Conservation (phyloP, 1,140 invertebrate genomes). For the Acyrthosiphon pisum region DNA sequence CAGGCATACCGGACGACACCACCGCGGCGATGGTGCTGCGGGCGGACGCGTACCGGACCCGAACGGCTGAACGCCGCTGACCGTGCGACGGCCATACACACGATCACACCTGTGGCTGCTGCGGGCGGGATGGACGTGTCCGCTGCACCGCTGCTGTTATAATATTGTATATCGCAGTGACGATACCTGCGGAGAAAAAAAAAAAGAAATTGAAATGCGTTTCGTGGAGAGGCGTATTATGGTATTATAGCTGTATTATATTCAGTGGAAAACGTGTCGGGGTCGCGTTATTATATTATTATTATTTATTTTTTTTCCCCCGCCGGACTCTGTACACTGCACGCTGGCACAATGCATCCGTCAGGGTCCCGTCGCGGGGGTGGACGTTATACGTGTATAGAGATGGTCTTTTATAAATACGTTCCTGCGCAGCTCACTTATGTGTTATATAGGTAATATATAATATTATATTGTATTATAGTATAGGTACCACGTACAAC, state of each 20-base stretch:
- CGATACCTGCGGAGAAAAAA: not conserved
- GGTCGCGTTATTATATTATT: not conserved
- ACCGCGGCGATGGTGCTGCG: not conserved
- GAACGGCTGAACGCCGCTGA: conserved; percentile 42
- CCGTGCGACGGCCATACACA: conserved; percentile 45
- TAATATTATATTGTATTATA: no score
- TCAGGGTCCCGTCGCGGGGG: not conserved
- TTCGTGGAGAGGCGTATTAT: not conserved
- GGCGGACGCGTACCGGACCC: not conserved
- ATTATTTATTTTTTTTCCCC: not conserved
- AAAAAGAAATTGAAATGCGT: not conserved
- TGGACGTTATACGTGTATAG: not conserved
- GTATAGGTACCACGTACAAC: no score
- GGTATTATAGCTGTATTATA: not conserved
- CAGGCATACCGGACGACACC: conserved; percentile 19
- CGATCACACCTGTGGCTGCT: not conserved
- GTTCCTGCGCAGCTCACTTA: not conserved
- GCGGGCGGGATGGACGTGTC: not conserved
- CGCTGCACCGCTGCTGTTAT: no score
- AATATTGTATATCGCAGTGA: no score
- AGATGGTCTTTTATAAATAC: not conserved
- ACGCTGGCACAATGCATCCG: not conserved
- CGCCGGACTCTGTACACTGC: not conserved
- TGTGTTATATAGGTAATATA: no score
- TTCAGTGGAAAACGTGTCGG: not conserved